A percentile compares a stretch with the other conserved stretches of the same genome.
Conservation (phyloP, 1,140 invertebrate genomes). For the Drosophila bocqueti region DNA sequence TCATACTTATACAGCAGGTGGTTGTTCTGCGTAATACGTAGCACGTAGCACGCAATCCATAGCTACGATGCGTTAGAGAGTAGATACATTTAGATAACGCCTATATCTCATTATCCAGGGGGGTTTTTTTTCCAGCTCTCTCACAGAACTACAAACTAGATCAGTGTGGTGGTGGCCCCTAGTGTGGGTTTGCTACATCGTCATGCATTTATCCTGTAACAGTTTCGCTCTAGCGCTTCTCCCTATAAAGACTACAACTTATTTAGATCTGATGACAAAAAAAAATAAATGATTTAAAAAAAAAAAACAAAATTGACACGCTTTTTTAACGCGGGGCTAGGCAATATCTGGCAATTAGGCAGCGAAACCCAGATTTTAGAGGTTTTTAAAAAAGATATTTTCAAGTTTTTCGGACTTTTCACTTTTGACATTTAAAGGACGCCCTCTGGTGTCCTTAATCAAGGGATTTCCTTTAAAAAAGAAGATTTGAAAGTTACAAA, state of each 20-base stretch:
- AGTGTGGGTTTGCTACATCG: constrained; percentile 55
- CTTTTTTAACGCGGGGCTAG: constrained; percentile 15
- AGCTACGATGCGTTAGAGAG: constrained; percentile 31
- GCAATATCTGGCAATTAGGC: constrained; percentile 27
- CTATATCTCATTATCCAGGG: constrained; percentile 31
- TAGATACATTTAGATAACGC: constrained; percentile 30
- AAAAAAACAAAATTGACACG: constrained; percentile 55
- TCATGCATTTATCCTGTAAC: constrained; percentile 34
- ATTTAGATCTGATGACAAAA: constrained; percentile 15
- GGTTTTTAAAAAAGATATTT: neutral
- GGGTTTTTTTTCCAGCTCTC: constrained; percentile 16
- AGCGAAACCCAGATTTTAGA: neutral
- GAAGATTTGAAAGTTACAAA: neutral
- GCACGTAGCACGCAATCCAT: constrained; percentile 24
- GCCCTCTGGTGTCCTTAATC: neutral
- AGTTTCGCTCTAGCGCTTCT: constrained; percentile 35
- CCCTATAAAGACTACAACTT: constrained; percentile 34
- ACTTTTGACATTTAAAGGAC: neutral
- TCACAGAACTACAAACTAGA: constrained; percentile 62
- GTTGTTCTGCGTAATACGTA: constrained; percentile 36
- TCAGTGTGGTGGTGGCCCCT: constrained; percentile 60
- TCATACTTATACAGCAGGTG: constrained; percentile 69
- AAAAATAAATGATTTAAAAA: neutral
- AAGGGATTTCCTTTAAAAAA: neutral
- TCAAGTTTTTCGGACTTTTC: neutral